These are phyloP conservation scores for Poecile atricapillus DNA, from an alignment of 2,113 vertebrate species.

Conservation along the genomic window DNA sequence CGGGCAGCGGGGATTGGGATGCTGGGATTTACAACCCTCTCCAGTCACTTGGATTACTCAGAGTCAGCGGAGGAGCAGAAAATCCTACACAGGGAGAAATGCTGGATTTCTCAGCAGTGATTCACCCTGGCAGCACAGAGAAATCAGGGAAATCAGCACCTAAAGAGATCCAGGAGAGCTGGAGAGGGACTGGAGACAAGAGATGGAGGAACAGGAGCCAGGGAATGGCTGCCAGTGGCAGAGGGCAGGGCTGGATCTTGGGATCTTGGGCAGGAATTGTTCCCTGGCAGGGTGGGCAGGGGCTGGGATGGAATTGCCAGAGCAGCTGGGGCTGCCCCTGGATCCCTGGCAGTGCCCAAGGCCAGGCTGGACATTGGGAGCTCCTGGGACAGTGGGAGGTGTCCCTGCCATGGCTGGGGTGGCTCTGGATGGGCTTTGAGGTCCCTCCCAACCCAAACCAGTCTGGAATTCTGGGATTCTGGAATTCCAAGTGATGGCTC, in stretches of 20 bases:
- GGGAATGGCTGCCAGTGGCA: no score
- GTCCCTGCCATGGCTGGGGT: neutral
- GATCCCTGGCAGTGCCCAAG: neutral
- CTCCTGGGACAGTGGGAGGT: neutral
- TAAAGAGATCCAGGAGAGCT: neutral
- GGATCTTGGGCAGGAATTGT: neutral
- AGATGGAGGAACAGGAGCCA: accelerated
- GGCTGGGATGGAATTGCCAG: accelerated
- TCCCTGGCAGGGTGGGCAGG: no score
- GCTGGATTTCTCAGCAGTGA: neutral
- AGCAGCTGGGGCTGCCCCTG: neutral
- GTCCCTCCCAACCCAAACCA: neutral
- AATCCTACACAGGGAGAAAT: neutral
- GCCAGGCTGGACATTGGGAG: neutral
- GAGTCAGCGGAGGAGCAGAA: neutral
- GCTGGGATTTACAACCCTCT: neutral
- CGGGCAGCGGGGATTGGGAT: neutral
- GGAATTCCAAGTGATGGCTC: neutral
- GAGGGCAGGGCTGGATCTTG: no score
- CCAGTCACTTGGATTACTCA: neutral
- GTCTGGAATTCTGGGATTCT: accelerated
- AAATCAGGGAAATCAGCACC: neutral
- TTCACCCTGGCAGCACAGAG: neutral
- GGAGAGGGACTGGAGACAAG: neutral
- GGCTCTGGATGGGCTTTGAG: accelerated